phyloP scores from a whole-genome alignment of 1,140 invertebrate genomes.

The Holotrichia oblita region DNA sequence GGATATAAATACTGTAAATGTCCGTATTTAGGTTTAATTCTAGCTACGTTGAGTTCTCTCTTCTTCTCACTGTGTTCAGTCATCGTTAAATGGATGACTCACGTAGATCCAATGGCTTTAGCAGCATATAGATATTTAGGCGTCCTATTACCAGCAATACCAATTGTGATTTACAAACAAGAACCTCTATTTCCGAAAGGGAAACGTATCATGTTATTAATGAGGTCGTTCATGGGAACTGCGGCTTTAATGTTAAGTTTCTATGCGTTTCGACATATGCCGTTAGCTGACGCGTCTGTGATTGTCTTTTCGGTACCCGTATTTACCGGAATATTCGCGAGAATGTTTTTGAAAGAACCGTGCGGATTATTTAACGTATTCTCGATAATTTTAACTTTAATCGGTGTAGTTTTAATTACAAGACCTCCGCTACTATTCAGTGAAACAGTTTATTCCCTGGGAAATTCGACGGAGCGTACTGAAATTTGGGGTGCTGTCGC shows the following conservation, averaged over 20 bases:
- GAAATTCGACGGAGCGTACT: slow-evolving; percentile 64
- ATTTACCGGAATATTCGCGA: slow-evolving; percentile 91
- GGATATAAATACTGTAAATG: slow-evolving; percentile 65
- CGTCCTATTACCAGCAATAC: slow-evolving; percentile 83
- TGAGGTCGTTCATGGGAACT: slow-evolving; percentile 86
- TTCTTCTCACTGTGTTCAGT: slow-evolving; percentile 91
- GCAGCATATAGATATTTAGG: slow-evolving; percentile 87
- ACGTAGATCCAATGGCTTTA: slow-evolving; percentile 86
- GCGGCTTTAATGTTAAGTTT: slow-evolving; percentile 88
- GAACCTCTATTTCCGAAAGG: slow-evolving; percentile 82
- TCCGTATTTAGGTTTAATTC: slow-evolving; percentile 79
- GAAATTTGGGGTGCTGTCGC: slow-evolving; percentile 82
- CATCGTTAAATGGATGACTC: slow-evolving; percentile 85
- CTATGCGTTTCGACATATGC: slow-evolving; percentile 90
- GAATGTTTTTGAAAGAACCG: slow-evolving; percentile 88
- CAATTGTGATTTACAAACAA: slow-evolving; percentile 80
- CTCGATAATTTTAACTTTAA: slow-evolving; percentile 81
- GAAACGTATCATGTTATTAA: slow-evolving; percentile 71
- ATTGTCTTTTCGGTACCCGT: slow-evolving; percentile 92
- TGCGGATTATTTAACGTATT: slow-evolving; percentile 86
- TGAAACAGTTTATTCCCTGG: slow-evolving; percentile 63
- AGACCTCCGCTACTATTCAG: slow-evolving; percentile 81
- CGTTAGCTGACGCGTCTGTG: slow-evolving; percentile 87
- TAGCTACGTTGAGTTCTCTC: slow-evolving; percentile 83
- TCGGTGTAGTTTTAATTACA: slow-evolving; percentile 87